Percentiles rank a stretch among this genome's conserved stretches.
Conservation (phyloP, 92 coral and sea anemone species). For the Pocillopora grandis region DNA sequence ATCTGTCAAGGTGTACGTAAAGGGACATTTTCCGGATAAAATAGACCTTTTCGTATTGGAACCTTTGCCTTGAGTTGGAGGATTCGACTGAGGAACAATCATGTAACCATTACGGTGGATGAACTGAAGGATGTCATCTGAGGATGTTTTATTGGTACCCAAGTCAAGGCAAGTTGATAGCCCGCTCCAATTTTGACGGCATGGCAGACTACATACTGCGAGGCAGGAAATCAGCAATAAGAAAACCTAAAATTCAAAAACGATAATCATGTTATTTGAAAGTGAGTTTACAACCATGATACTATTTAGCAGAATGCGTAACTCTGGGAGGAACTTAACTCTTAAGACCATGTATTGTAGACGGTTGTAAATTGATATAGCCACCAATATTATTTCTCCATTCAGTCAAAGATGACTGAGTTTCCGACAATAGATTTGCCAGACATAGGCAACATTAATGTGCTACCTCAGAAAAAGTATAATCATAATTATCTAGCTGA, state of each 20-base stretch:
- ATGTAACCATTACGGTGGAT: slow-evolving; percentile 13
- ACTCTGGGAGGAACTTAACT: accelerated
- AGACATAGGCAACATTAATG: too few relatives aligned
- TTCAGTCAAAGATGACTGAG: too few relatives aligned
- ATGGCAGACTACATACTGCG: background rate
- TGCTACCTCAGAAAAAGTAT: too few relatives aligned
- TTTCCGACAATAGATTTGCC: too few relatives aligned
- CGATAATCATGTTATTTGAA: background rate
- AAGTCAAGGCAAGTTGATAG: slow-evolving; percentile 25
- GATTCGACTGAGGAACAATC: slow-evolving; percentile 20
- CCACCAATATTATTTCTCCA: too few relatives aligned
- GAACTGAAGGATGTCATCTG: too few relatives aligned
- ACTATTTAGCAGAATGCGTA: too few relatives aligned
- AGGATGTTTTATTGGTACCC: too few relatives aligned
- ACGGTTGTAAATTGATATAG: too few relatives aligned
- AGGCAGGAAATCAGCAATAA: background rate
- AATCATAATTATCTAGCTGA: too few relatives aligned
- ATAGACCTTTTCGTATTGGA: background rate
- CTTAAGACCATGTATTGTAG: too few relatives aligned
- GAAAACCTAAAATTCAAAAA: background rate
- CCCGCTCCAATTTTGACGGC: slow-evolving; percentile 3
- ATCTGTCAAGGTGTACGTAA: background rate
- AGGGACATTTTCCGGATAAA: slow-evolving; percentile 14
- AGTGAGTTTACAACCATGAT: background rate
- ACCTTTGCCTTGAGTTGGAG: background rate